Evolutionary conservation across 2,113 vertebrate genomes (phyloP).

Genomic region (Miniopterus natalensis): DNA sequence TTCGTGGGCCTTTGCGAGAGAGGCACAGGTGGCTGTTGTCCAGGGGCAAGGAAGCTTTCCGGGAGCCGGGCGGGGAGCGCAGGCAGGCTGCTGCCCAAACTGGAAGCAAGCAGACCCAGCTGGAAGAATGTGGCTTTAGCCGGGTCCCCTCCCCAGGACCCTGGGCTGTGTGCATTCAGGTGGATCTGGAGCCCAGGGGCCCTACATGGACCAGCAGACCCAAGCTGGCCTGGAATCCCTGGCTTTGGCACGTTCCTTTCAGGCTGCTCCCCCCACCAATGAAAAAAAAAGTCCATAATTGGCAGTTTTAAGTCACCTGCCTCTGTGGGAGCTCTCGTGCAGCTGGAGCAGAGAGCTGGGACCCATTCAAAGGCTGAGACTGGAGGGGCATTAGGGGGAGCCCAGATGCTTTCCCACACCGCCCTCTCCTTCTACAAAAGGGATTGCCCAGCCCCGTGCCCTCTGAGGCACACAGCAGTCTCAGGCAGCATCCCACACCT

Average conservation of each 20-base stretch:
- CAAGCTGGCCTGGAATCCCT: neutral
- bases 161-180: fast-evolving
- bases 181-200: fast-evolving
- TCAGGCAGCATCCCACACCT: neutral
- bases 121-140: neutral
- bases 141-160: fast-evolving
- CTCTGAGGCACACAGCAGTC: fast-evolving
- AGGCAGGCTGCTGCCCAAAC: neutral
- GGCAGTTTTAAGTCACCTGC: neutral
- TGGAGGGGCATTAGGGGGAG: fast-evolving
- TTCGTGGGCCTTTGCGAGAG: neutral
- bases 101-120: neutral
- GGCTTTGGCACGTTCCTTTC: neutral
- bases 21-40: fast-evolving
- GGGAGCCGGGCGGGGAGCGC: neutral
- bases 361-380: neutral
- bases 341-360: neutral
- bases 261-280: neutral
- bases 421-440: neutral
- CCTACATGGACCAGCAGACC: neutral
- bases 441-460: neutral
- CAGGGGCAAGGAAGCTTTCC: neutral
- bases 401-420: neutral
- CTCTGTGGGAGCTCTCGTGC: neutral
- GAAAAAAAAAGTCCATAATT: neutral